Evolutionary conservation across 2,888 invertebrate genomes (phyloP), one percentile per base, ranked within the genome.

Genomic region (Apodemia hepburni): DNA sequence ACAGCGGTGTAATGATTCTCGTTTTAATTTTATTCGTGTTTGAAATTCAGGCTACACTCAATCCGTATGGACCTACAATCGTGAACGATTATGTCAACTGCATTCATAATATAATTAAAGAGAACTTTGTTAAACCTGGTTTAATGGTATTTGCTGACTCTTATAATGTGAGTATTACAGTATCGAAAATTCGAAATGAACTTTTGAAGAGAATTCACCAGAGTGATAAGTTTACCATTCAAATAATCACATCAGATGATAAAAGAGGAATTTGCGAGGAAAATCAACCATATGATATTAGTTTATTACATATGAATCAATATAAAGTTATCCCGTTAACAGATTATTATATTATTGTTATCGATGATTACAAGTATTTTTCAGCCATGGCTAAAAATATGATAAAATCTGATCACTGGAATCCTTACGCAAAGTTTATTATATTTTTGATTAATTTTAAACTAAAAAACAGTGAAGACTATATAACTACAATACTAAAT

Each of bases 371-470:
- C 58, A 64, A 72, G 29, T 82, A 85, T 35, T 87, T 88, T 58
- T 76, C 75, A 8, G 68, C 71, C 17, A 64, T 84, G 11, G 73
- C 78, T 0, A 75, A 75, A 63, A 81, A 81, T 71, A 62, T 87
- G 3, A 72, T 82, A 3, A 71, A 78, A 33, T 75, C 82, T 1
- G 73, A 80, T n/a, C 81, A 74, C 65, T 90, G 90, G 90, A 87
- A 88, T 64, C 87, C 90, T 6, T 70, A 69, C 45, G 88, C 87
- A 0, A 78, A 80, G 61, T 83, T 88, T 29, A 72, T 88, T 27
- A 73, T 90, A 58, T 67, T 88, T 45, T 74, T 85, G 3, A 77
- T 82, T n/a, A 72, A 78, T 59, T 73, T 80, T 60, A 66, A 65
- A 7, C 61, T 60, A 4, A 66, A 67, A 11, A 70, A 76, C 12